These are phyloP conservation scores for Xestoiulus laeticollis DNA, from an alignment of 2,888 invertebrate genomes.

Conservation along the genomic window DNA sequence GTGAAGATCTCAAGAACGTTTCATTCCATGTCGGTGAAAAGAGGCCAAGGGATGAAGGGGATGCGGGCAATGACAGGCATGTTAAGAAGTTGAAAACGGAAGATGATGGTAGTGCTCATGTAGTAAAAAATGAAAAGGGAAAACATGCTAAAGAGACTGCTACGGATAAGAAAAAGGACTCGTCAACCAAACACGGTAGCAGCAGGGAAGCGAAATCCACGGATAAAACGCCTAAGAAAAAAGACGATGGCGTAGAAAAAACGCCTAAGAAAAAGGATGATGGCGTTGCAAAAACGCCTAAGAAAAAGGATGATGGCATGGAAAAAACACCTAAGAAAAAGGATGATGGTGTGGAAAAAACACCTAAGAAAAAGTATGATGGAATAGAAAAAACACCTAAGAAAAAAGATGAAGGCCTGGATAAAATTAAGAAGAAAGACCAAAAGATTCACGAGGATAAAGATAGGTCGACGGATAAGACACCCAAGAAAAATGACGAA, in stretches of 20 bases:
- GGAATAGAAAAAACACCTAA: not conserved
- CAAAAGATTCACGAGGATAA: not conserved
- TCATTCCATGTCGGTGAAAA: slow-evolving; percentile 17
- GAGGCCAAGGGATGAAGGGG: slow-evolving; percentile 3
- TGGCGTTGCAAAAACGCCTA: not conserved
- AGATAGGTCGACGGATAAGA: not conserved
- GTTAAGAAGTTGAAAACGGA: slow-evolving; percentile 20
- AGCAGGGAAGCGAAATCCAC: not conserved
- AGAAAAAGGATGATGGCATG: not conserved
- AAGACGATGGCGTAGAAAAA: not conserved
- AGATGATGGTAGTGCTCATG: not conserved
- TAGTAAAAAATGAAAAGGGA: not conserved
- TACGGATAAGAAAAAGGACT: not conserved
- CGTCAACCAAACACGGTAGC: not conserved
- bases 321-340: not conserved
- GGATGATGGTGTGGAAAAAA: not conserved
- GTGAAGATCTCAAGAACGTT: not conserved
- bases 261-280: not conserved
- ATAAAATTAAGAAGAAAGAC: not conserved
- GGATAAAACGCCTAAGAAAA: not conserved
- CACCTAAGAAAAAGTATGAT: not conserved
- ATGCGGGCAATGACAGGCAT: not conserved
- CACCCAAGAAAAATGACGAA: not conserved
- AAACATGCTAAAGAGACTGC: not conserved
- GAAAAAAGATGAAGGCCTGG: not conserved